These are phyloP conservation scores for Tethya wilhelma DNA, from an alignment of 37 sponge, comb jelly and placozoan species.

Conservation along the genomic window DNA sequence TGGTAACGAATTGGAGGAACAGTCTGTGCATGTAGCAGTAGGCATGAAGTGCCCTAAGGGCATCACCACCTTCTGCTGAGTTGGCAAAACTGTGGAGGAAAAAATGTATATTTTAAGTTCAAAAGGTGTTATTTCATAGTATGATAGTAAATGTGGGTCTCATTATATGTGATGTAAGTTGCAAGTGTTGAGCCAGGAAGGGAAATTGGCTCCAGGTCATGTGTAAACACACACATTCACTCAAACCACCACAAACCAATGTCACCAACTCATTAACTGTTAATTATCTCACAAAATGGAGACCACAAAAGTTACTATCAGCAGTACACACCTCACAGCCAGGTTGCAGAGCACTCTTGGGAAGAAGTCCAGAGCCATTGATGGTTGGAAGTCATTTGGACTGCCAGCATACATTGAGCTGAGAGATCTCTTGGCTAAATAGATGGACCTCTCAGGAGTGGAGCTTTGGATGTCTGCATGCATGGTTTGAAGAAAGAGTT, in stretches of 20 bases:
- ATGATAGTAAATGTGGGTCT: not conserved
- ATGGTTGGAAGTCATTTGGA: slow-evolving; percentile 49
- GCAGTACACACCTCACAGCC: slow-evolving; percentile 47
- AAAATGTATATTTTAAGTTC: slow-evolving; percentile 33
- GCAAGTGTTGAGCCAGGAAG: too few species aligned
- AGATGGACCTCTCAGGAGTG: slow-evolving; percentile 37
- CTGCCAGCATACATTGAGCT: slow-evolving; percentile 57
- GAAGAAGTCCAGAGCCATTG: slow-evolving; percentile 70
- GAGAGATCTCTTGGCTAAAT: slow-evolving; percentile 52
- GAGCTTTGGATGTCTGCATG: slow-evolving; percentile 27
- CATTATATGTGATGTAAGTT: not conserved
- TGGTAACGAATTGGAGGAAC: slow-evolving; percentile 46
- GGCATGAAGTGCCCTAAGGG: slow-evolving; percentile 40
- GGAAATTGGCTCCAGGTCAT: too few species aligned
- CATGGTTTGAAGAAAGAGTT: not conserved
- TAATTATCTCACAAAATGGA: too few species aligned
- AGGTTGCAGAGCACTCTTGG: slow-evolving; percentile 49
- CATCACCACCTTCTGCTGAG: slow-evolving; percentile 32
- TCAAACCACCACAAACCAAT: not conserved
- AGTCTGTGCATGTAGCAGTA: slow-evolving; percentile 72
- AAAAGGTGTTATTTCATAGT: not conserved
- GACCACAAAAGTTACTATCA: too few species aligned
- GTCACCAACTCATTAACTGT: not conserved
- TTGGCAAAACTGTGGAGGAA: too few species aligned
- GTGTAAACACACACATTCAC: too few species aligned